Base-by-base conservation (phyloP, 2,113 vertebrate species). In the Pandion haliaetus region DNA sequence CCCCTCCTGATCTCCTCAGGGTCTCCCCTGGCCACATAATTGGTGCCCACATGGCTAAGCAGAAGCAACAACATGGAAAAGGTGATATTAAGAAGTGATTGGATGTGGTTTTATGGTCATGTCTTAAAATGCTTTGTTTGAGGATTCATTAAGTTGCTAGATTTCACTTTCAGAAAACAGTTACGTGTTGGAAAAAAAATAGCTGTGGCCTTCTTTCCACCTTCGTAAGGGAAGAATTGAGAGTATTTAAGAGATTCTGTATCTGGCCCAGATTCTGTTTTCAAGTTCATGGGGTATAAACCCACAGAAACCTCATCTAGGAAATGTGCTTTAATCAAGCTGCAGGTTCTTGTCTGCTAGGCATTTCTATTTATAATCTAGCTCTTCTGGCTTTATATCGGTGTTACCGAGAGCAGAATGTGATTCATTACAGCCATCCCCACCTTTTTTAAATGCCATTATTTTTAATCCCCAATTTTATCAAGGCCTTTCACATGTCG, bases 381-480 rank as follows among this genome's bases (percentile, higher is more conserved):
- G n/a, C 24, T 81, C 45, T 92, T 84, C 31, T 65, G 63, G 23
- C 31, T 94, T 95, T 95, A 34, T 31, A 54, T 18, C 4, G 13
- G 12, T 83, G 26, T 36, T 93, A 61, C 9, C 34, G 32, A 95
- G 78, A 91, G 74, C 44, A 86, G 78, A 82, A 92, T 42, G 28
- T 76, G 70, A 88, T 82, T 91, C 79, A 89, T 70, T 73, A 45
- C 24, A 86, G 49, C 52, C 73, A 88, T 50, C 6, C 18, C 7
- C 29, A 50, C 14, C 20, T 58, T 85, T 91, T 91, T 77, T 38
- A 19, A 32, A 61, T 80, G 49, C 3, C 40, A 63, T 93, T 96
- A 92, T 81, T 91, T 94, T 91, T 77, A 95, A 95, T 88, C 67
- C 40, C 76, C 71, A 78, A 25, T 55, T 95, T 94, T 95, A 92